Evolutionary conservation across 2,113 vertebrate genomes (phyloP).

Genomic region (Hiodon alosoides): DNA sequence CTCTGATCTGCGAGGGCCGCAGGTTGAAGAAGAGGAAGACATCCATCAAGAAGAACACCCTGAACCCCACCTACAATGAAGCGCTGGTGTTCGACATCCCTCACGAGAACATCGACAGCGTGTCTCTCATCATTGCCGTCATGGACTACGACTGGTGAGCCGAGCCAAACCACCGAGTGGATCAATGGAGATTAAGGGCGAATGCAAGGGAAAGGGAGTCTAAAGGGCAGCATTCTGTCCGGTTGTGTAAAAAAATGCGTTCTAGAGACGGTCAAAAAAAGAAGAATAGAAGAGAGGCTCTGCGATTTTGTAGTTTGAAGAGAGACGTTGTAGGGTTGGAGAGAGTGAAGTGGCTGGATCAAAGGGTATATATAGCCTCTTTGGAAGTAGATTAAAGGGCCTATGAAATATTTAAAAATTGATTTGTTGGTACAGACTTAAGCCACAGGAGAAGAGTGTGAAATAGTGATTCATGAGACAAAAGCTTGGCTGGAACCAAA

Average conservation of each 20-base stretch:
- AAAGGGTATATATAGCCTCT: too few relatives aligned
- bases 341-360: too few relatives aligned
- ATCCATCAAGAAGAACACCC: slow-evolving; percentile 89
- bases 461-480: not conserved
- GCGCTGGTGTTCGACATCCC: slow-evolving; percentile 89
- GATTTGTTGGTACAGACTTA: not conserved
- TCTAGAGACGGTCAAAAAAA: not conserved
- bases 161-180: not conserved
- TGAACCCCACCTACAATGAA: slow-evolving; percentile 89
- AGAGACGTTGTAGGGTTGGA: too few relatives aligned
- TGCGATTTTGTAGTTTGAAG: too few relatives aligned
- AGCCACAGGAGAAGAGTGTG: not conserved
- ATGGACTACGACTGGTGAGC: slow-evolving; percentile 91
- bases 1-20: slow-evolving; percentile 82
- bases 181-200: not conserved
- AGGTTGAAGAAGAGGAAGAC: slow-evolving; percentile 89
- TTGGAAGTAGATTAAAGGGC: not conserved
- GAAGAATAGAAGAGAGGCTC: too few relatives aligned
- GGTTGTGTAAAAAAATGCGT: not conserved
- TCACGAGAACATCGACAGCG: slow-evolving; percentile 81
- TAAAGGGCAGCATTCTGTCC: not conserved
- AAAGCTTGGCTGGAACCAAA: not conserved
- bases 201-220: not conserved
- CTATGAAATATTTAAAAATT: not conserved
- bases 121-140: slow-evolving; percentile 80